Evolutionary conservation across 2,797 vertebrate species (phyloP), one percentile per base, ranked within the genome.

Genomic region (Amniataba percoides): DNA sequence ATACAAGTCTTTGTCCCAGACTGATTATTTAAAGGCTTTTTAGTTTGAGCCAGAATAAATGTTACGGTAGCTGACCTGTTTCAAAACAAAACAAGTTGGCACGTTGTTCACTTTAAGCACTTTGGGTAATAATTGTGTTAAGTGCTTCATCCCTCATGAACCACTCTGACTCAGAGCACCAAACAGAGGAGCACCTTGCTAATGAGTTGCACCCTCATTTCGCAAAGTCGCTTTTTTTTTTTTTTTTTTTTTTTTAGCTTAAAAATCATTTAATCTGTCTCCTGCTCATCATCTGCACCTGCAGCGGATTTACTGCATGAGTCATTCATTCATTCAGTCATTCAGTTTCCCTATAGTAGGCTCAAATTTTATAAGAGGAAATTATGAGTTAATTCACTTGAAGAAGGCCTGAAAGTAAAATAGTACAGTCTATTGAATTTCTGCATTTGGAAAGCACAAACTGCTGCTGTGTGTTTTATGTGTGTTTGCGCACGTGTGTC

Each of bases 201-300:
- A 72, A 82, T 53, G 18, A 81, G 23, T 68, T 60, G n/a, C 57
- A 48, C 14, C 40, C 55, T 86, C 39, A 60, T 77, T 87, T 60
- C 57, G 18, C n/a, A 42, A 42, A 74, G 31, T 74, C 10, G 8
- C 19, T 39, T 21, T 71, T 71, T 48, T 31, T 23, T 31, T 27
- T 27, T 4, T 27, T 31, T 31, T 31, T 31, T 3, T 31, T 70
- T 59, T 16, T 31, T 31, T 31, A 74, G 13, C 68, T 61, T 53
- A 48, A 74, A 72, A 70, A 65, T 31, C 52, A 13, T 45, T 74
- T 67, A 71, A 82, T 85, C 59, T 27, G 34, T 31, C 34, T 69
- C 6, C 12, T 0, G 18, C 67, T 78, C 52, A 4, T 73, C 34
- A 21, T 63, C 27, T 42, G 48, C 52, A 68, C 52, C 71, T 71